Conservation (phyloP, 2,113 vertebrate species). For the human region GRCh38 chr20:12219001-12219500, state of each 20-base stretch:
- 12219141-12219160: background rate
- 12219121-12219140: background rate
- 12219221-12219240: background rate
- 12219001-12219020: constrained; percentile 1
- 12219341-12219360: background rate
- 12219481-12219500: background rate
- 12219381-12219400: background rate
- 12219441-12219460: background rate
- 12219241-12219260: background rate
- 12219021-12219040: background rate
- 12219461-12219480: background rate
- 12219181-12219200: background rate
- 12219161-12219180: background rate
- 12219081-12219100: background rate
- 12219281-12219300: background rate
- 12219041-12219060: background rate
- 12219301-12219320: background rate
- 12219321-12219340: background rate
- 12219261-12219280: background rate
- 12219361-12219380: background rate
- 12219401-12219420: background rate
- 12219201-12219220: background rate
- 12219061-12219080: background rate
- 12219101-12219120: background rate
- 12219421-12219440: background rate